These are phyloP conservation scores for Petrolisthes manimaculis DNA, from an alignment of 2,888 invertebrate genomes.

Conservation along the genomic window DNA sequence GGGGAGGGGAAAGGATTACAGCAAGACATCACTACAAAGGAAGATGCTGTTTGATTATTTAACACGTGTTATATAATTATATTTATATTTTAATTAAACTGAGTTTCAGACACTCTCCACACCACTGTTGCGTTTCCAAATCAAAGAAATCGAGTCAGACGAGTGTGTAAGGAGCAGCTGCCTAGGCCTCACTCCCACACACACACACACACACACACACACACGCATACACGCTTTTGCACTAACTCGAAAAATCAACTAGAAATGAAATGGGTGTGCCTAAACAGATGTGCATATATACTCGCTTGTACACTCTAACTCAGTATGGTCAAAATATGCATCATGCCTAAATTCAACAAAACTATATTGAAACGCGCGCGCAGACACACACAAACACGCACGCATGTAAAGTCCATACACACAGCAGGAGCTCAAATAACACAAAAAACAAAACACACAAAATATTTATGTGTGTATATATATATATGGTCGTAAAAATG, in stretches of 20 bases:
- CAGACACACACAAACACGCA: no score
- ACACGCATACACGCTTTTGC: neutral
- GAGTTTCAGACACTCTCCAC: conserved; percentile 13
- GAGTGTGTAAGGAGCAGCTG: no score
- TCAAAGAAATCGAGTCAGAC: no score
- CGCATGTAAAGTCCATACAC: no score
- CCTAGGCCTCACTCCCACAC: no score
- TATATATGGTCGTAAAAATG: no score
- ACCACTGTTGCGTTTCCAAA: no score
- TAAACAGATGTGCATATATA: neutral
- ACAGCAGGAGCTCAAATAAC: conserved; percentile 29
- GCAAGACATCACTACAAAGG: conserved; percentile 36
- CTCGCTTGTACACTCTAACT: neutral
- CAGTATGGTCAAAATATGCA: neutral
- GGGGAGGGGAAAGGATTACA: neutral
- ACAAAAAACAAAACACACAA: neutral
- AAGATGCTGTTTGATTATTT: conserved; percentile 41
- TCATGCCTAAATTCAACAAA: neutral
- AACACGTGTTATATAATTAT: neutral
- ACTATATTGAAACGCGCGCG: no score
- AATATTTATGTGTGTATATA: no score
- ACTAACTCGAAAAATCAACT: neutral
- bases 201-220: no score
- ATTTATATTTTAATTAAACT: conserved; percentile 15
- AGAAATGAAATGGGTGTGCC: conserved; percentile 1